These are phyloP conservation scores for Ceuthmochares aereus DNA, from an alignment of 2,113 vertebrate species.

Conservation along the genomic window DNA sequence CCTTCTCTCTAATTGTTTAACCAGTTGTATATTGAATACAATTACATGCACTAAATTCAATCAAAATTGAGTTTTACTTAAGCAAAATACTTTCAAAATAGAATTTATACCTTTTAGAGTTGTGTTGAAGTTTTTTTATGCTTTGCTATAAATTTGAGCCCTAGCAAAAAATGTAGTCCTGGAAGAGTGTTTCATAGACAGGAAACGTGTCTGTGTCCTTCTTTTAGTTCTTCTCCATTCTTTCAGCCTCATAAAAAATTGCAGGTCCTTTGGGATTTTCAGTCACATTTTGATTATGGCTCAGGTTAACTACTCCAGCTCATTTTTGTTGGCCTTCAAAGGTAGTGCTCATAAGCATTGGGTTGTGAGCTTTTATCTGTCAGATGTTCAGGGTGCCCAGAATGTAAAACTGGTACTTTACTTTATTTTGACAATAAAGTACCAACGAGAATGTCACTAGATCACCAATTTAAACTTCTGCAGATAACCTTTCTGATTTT, in stretches of 20 bases:
- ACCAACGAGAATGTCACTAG: not conserved
- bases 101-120: constrained; percentile 18
- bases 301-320: not conserved
- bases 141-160: constrained; percentile 6
- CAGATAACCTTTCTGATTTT: not conserved
- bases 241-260: not conserved
- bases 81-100: constrained; percentile 33
- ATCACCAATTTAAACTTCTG: not conserved
- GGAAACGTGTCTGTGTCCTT: not conserved
- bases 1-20: not conserved
- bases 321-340: constrained; percentile 1
- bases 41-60: not conserved
- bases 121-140: not conserved
- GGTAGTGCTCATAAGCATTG: not conserved
- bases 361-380: not conserved
- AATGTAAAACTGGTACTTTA: not conserved
- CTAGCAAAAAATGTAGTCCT: not conserved
- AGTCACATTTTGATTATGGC: not conserved
- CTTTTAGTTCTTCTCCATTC: not conserved
- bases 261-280: not conserved
- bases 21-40: not conserved
- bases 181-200: not conserved
- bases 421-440: not conserved
- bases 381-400: not conserved
- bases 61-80: constrained; percentile 9